Evolutionary conservation across 2,888 invertebrate species (phyloP).

Genomic region (Trachelus iudaicus): DNA sequence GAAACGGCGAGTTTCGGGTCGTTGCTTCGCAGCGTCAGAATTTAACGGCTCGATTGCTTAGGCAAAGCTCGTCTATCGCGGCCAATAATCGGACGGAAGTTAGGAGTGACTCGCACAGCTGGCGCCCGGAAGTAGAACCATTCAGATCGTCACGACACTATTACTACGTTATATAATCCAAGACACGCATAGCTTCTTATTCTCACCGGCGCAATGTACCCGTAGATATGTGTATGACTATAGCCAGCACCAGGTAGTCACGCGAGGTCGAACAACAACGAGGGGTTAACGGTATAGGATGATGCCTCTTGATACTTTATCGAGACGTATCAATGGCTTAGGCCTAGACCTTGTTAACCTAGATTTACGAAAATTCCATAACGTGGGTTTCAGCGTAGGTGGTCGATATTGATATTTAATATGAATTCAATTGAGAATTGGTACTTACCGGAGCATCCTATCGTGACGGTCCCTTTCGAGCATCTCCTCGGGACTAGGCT

Average conservation of each 20-base stretch:
- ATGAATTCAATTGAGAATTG: background rate
- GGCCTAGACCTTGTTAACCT: too few species aligned
- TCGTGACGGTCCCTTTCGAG: slow-evolving; percentile 74
- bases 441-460: slow-evolving; percentile 74
- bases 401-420: background rate
- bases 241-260: slow-evolving; percentile 30
- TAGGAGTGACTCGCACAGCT: slow-evolving; percentile 44
- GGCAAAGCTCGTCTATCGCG: slow-evolving; percentile 25
- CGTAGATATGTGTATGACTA: slow-evolving; percentile 2
- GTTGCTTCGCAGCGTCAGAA: slow-evolving; percentile 25
- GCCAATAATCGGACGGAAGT: slow-evolving; percentile 53
- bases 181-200: background rate
- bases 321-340: too few species aligned
- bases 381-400: slow-evolving; percentile 4
- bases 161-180: too few species aligned
- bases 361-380: too few species aligned
- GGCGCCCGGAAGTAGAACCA: slow-evolving; percentile 47
- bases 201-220: background rate
- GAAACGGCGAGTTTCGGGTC: slow-evolving; percentile 33
- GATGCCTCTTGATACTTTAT: too few species aligned
- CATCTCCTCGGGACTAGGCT: slow-evolving; percentile 68
- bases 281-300: slow-evolving; percentile 21
- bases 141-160: slow-evolving; percentile 16
- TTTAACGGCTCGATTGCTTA: slow-evolving; percentile 28
- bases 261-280: slow-evolving; percentile 42